Evolutionary conservation across 2,113 vertebrate species (phyloP).

Genomic region (Aplodontia rufa): DNA sequence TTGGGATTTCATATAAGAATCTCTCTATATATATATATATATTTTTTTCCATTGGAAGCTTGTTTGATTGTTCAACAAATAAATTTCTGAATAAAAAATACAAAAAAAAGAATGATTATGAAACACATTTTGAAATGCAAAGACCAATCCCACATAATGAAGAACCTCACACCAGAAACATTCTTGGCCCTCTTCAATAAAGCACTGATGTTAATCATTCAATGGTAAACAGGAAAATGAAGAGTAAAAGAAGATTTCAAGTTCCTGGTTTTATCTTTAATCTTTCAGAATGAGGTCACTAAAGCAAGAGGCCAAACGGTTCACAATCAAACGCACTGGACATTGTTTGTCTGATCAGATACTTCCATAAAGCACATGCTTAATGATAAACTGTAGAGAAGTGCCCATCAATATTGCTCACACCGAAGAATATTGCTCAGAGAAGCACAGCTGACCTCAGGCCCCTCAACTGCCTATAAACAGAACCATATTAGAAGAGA

Average conservation of each 20-base stretch:
- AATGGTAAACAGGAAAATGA: not conserved
- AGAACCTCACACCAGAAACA: conserved; percentile 15
- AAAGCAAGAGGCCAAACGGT: not conserved
- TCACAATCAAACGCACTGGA: not conserved
- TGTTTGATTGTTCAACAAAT: too few species aligned
- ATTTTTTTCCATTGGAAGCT: too few species aligned
- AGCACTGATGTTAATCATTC: not conserved
- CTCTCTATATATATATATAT: too few species aligned
- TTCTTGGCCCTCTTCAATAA: not conserved
- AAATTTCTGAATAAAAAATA: too few species aligned
- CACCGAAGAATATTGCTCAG: not conserved
- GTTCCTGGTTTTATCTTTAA: not conserved
- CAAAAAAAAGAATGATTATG: not conserved
- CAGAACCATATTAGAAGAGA: conserved; percentile 33
- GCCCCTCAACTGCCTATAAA: not conserved
- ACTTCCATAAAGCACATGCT: not conserved
- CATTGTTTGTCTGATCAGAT: not conserved
- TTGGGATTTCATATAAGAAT: not conserved
- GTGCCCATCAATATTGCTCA: not conserved
- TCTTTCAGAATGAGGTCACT: conserved; percentile 7
- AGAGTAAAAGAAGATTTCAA: not conserved
- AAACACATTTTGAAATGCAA: conserved; percentile 54
- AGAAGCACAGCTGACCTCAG: not conserved
- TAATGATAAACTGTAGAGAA: not conserved
- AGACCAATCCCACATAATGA: not conserved